These are phyloP conservation scores for Hirundichthys speculiger DNA, from an alignment of 2,113 vertebrate genomes.

Conservation along the genomic window DNA sequence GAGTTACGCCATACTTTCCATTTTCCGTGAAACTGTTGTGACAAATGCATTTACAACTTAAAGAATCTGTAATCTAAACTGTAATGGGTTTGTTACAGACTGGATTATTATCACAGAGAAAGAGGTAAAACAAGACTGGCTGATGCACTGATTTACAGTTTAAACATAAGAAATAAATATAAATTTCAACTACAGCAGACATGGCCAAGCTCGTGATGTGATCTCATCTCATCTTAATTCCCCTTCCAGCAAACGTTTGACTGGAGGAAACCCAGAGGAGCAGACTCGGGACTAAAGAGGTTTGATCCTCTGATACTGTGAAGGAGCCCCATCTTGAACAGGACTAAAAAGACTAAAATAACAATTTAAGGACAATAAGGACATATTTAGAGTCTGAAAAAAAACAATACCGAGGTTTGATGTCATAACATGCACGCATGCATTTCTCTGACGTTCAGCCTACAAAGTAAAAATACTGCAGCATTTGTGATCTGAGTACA, in stretches of 20 bases:
- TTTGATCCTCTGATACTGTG: too few relatives aligned
- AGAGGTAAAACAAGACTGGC: too few relatives aligned
- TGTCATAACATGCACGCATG: slow-evolving; percentile 26
- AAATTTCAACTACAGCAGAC: too few relatives aligned
- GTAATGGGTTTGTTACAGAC: background rate
- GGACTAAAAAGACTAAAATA: slow-evolving; percentile 41
- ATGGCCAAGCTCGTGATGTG: too few relatives aligned
- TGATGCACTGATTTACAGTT: too few relatives aligned
- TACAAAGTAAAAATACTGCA: background rate
- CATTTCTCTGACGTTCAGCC: slow-evolving; percentile 16
- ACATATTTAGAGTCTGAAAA: background rate
- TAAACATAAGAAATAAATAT: too few relatives aligned
- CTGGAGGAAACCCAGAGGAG: too few relatives aligned
- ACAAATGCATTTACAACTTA: background rate
- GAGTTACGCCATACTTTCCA: background rate
- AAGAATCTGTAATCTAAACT: background rate
- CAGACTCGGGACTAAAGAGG: too few relatives aligned
- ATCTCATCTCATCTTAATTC: too few relatives aligned
- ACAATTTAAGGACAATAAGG: slow-evolving; percentile 22
- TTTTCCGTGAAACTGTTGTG: background rate
- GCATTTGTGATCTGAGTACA: slow-evolving; percentile 38
- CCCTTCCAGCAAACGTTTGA: too few relatives aligned
- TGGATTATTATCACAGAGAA: too few relatives aligned
- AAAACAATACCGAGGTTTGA: slow-evolving; percentile 6
- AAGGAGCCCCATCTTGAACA: slow-evolving; percentile 21